Conservation (phyloP, 2,113 vertebrate species). For the Oncorhynchus clarkii region DNA sequence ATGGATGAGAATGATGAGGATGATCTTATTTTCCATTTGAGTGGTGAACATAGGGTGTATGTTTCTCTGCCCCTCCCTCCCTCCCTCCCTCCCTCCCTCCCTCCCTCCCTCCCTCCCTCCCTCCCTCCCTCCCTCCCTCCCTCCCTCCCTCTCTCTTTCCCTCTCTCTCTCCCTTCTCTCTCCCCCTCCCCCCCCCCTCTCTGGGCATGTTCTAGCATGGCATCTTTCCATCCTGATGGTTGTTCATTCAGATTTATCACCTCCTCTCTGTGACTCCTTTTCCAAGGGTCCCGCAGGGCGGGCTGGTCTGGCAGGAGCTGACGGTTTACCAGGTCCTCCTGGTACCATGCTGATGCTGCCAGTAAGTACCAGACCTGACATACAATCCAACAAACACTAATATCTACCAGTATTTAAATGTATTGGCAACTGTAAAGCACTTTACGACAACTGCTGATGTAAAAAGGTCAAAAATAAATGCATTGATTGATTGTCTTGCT, state of each 20-base stretch:
- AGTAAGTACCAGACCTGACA: conserved; percentile 71
- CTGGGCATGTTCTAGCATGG: neutral
- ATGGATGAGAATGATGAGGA: neutral
- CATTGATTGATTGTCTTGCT: too few species aligned
- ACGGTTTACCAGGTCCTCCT: conserved; percentile 91
- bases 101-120: too few species aligned
- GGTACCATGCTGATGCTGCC: conserved; percentile 97
- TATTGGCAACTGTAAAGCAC: too few species aligned
- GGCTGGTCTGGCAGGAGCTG: conserved; percentile 90
- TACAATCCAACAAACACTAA: neutral
- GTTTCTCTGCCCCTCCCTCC: too few species aligned
- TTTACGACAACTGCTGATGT: too few species aligned
- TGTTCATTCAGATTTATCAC: neutral
- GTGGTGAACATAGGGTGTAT: too few species aligned
- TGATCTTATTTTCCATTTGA: too few species aligned
- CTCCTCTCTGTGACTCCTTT: neutral
- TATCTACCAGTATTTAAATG: too few species aligned
- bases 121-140: too few species aligned
- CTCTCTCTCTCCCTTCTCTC: too few species aligned
- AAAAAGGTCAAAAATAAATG: too few species aligned
- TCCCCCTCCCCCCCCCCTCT: neutral
- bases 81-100: too few species aligned
- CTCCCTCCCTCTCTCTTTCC: accelerated
- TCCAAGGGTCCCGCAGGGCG: conserved; percentile 89
- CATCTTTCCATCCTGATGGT: neutral